These are phyloP conservation scores for Aurelia aurita DNA, from an alignment of 30 jellyfish, hydroid and myxozoan species.

Conservation along the genomic window DNA sequence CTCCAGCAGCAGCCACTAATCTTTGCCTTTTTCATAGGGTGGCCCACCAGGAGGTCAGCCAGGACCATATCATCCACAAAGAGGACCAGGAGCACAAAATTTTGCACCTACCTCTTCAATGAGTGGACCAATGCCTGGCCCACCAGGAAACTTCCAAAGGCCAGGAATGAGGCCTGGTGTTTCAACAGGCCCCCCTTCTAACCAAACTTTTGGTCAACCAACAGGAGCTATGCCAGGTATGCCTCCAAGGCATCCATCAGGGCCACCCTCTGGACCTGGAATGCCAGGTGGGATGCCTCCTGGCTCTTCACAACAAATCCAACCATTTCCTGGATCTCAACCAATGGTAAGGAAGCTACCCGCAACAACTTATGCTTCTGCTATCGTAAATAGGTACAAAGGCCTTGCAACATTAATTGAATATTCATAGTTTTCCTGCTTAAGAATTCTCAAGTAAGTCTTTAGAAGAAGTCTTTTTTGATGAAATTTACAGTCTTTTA, in stretches of 20 bases:
- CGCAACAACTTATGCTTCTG: too few species aligned
- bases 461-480: too few species aligned
- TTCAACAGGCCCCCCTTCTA: slow-evolving; percentile 5
- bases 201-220: slow-evolving; percentile 31
- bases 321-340: slow-evolving; percentile 10
- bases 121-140: slow-evolving; percentile 40
- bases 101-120: slow-evolving; percentile 19
- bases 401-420: too few species aligned
- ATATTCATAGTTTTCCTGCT: too few species aligned
- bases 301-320: slow-evolving; percentile 25
- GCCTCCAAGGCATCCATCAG: slow-evolving; percentile 37
- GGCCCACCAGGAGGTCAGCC: slow-evolving; percentile 39
- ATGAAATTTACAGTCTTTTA: too few species aligned
- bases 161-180: slow-evolving; percentile 44
- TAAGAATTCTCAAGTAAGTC: too few species aligned
- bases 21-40: background rate
- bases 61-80: slow-evolving; percentile 19
- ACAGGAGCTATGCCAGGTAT: slow-evolving; percentile 8
- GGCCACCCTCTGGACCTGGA: slow-evolving; percentile 51
- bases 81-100: slow-evolving; percentile 16
- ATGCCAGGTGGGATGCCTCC: slow-evolving; percentile 17
- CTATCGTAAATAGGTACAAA: too few species aligned
- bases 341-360: slow-evolving; percentile 17
- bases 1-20: background rate
- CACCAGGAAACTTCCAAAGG: slow-evolving; percentile 21